Evolutionary conservation across 2,797 vertebrate genomes (phyloP).

Genomic region (Basileuterus tristriatus): DNA sequence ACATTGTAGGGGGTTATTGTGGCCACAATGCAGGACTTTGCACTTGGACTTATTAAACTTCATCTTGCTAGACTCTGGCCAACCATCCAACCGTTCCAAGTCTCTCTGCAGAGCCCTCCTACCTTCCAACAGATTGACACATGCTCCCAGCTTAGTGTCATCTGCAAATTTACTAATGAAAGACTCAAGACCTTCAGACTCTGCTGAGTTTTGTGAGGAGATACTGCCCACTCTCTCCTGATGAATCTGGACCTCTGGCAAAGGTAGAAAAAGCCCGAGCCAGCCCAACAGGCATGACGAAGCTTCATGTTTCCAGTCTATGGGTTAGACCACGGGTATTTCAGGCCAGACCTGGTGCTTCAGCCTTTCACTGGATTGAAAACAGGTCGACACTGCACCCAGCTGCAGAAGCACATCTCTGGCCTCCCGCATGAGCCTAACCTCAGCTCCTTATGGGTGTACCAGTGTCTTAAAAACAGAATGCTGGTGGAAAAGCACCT

Average conservation of each 20-base stretch:
- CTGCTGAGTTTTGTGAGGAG: background rate
- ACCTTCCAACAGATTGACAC: background rate
- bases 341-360: background rate
- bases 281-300: accelerated
- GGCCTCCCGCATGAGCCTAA: background rate
- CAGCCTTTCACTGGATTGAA: background rate
- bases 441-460: background rate
- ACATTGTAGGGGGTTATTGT: background rate
- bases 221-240: background rate
- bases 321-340: background rate
- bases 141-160: background rate
- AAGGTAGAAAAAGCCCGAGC: background rate
- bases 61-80: background rate
- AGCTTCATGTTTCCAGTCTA: accelerated
- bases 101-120: background rate
- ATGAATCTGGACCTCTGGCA: background rate
- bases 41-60: background rate
- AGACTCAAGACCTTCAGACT: background rate
- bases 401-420: accelerated
- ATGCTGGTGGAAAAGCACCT: background rate
- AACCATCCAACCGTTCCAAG: background rate
- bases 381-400: accelerated
- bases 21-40: background rate
- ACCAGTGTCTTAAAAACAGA: background rate
- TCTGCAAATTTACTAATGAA: background rate